Evolutionary conservation across 2,113 vertebrate species (phyloP).

Genomic region (Megaceryle maxima): DNA sequence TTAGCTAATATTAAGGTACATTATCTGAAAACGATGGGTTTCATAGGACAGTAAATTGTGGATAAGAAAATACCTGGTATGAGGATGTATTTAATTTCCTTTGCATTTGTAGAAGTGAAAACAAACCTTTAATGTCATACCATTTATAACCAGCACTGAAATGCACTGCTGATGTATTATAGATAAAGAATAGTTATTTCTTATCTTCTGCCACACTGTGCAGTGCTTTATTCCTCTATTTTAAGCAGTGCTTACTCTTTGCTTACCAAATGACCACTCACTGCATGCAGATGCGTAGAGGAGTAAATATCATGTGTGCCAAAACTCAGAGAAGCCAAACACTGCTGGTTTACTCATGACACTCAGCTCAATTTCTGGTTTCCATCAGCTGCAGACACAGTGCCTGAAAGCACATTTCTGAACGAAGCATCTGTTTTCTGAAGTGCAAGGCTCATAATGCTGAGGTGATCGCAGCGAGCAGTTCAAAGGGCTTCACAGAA

Average conservation of each 20-base stretch:
- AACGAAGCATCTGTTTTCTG: neutral
- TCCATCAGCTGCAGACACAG: neutral
- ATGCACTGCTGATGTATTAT: neutral
- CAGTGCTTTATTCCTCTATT: neutral
- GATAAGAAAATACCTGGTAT: neutral
- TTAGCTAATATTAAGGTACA: neutral
- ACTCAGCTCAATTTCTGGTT: neutral
- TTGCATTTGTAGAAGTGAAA: neutral
- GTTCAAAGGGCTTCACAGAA: neutral
- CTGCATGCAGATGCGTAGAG: rapidly evolving
- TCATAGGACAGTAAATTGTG: neutral
- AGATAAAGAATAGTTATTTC: neutral
- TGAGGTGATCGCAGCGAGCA: neutral
- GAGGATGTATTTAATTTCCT: neutral
- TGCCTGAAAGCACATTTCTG: neutral
- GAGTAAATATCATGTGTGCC: neutral
- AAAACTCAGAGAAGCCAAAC: neutral
- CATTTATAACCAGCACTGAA: neutral
- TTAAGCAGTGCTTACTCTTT: neutral
- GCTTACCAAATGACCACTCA: neutral
- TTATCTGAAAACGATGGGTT: neutral
- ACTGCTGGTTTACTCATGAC: neutral
- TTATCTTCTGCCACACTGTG: neutral
- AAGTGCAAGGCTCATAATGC: neutral
- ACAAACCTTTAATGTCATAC: neutral